A percentile compares a stretch with the other conserved stretches of the same genome.
phyloP scores from a whole-genome alignment of 2,797 vertebrate species.

The Mormyrus proboscirostris region DNA sequence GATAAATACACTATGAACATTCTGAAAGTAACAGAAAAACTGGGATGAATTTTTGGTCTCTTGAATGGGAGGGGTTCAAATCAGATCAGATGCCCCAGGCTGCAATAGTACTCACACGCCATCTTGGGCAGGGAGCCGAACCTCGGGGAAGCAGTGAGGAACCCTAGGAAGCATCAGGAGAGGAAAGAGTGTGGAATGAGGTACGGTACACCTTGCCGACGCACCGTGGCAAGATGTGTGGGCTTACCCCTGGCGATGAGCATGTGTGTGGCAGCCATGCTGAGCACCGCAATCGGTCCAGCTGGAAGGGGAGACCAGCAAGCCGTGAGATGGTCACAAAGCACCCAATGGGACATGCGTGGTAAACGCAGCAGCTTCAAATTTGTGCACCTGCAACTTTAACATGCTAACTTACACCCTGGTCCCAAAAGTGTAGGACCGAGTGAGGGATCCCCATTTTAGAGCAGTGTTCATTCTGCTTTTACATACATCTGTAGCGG shows the following conservation, averaged over 20 bases:
- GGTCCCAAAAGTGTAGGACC: neutral
- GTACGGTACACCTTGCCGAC: neutral
- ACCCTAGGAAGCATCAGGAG: constrained; percentile 53
- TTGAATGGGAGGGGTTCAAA: neutral
- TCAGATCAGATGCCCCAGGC: neutral
- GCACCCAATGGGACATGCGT: neutral
- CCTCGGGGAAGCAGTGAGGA: constrained; percentile 59
- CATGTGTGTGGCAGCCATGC: constrained; percentile 64
- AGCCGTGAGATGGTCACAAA: neutral
- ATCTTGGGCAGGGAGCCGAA: constrained; percentile 68
- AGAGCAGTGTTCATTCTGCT: neutral
- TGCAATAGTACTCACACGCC: constrained; percentile 62
- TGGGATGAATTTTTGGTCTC: neutral
- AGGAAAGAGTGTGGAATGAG: neutral
- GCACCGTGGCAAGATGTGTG: neutral
- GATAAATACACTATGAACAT: neutral
- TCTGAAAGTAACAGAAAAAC: neutral
- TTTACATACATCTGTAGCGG: constrained; percentile 66
- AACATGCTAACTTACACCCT: neutral
- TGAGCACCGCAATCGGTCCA: constrained; percentile 63
- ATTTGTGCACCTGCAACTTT: neutral
- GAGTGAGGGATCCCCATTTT: neutral
- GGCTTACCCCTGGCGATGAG: constrained; percentile 68
- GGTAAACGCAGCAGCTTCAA: neutral
- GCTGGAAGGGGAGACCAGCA: constrained; percentile 47